A percentile compares a stretch with the other conserved stretches of the same genome.
Evolutionary conservation across 2,797 vertebrate species (phyloP).

Genomic region (Melanitta fusca): DNA sequence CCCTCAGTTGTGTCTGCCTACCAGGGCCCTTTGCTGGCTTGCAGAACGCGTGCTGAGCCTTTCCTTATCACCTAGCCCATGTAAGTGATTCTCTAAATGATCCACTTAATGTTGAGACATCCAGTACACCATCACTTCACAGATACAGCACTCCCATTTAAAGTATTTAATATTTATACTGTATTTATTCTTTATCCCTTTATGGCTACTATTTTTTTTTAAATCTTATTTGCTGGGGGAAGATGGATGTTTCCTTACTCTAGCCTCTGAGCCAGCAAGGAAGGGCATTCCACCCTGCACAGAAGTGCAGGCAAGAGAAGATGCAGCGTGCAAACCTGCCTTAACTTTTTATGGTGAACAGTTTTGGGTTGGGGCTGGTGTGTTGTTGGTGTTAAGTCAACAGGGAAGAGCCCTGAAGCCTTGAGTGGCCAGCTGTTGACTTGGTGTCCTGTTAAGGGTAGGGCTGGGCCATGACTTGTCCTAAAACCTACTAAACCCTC

Average conservation of each 20-base stretch:
- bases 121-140: not conserved
- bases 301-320: not conserved
- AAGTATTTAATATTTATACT: too few relatives aligned
- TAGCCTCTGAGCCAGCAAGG: not conserved
- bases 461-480: fast-evolving
- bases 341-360: fast-evolving
- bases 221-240: not conserved
- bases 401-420: fast-evolving
- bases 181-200: too few relatives aligned
- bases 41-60: fast-evolving
- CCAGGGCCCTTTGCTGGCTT: not conserved
- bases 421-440: fast-evolving
- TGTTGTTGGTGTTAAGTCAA: too few relatives aligned
- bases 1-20: not conserved
- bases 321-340: fast-evolving
- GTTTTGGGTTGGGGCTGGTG: not conserved
- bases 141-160: too few relatives aligned
- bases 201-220: too few relatives aligned
- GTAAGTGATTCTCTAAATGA: not conserved
- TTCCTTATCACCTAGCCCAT: fast-evolving
- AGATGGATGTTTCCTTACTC: too few relatives aligned
- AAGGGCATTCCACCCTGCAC: not conserved
- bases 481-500: too few relatives aligned
- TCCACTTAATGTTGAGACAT: not conserved
- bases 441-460: too few relatives aligned